Conservation (phyloP, 1,140 invertebrate species). For the Eciton burchellii region DNA sequence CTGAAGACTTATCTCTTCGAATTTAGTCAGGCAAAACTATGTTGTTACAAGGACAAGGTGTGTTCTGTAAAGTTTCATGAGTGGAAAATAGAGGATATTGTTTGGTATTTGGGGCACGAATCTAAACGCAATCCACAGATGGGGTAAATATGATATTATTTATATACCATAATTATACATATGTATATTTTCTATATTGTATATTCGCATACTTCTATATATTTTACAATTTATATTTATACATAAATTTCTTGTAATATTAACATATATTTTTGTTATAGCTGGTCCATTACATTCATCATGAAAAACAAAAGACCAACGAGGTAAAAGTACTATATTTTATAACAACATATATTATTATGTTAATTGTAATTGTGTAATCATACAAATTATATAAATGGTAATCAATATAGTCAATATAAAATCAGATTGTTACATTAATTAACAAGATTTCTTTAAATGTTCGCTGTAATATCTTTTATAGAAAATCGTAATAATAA, state of each 20-base stretch:
- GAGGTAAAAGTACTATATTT: conserved; percentile 82
- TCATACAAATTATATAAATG: not conserved
- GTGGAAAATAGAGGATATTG: conserved; percentile 92
- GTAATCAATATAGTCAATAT: too few species aligned
- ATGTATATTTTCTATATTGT: too few species aligned
- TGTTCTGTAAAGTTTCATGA: conserved; percentile 88
- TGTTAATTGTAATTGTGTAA: too few species aligned
- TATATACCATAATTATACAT: not conserved
- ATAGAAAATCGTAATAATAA: not conserved
- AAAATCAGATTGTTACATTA: not conserved
- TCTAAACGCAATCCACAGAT: conserved; percentile 92
- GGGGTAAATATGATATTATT: conserved; percentile 82
- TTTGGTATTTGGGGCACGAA: conserved; percentile 94
- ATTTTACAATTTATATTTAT: conserved; percentile 5
- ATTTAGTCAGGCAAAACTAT: conserved; percentile 91
- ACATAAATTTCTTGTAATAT: not conserved
- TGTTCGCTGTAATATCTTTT: not conserved
- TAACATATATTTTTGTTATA: conserved; percentile 74
- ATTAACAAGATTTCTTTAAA: conserved; percentile 26
- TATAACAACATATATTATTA: not conserved
- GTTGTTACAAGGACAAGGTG: conserved; percentile 92
- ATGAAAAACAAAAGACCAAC: conserved; percentile 88
- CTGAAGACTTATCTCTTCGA: conserved; percentile 93
- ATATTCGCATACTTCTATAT: too few species aligned
- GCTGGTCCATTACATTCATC: conserved; percentile 93